Evolutionary conservation across 2,888 invertebrate genomes (phyloP), one percentile per base, ranked within the genome.

Genomic region (Acronicta alni): DNA sequence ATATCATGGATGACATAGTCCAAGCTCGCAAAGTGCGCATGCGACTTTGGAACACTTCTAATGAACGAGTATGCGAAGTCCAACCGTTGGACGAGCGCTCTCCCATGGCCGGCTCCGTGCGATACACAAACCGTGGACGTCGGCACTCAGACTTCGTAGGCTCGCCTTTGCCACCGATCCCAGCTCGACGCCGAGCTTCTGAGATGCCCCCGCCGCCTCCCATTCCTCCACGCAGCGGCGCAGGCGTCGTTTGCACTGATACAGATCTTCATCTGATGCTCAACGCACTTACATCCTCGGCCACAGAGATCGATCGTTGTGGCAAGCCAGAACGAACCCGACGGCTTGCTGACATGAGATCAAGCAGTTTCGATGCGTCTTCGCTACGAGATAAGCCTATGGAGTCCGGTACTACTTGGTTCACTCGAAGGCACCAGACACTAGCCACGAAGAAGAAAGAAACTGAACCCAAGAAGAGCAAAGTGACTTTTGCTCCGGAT

Each of bases 1-100:
- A 98, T 83, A 97, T 98, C 72, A 97, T 98, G 97, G 98, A 98
- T 79, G 97, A 98, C 82, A 98, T 98, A 65, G 97, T 97, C 14
- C 96, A 96, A 80, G 97, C 97, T 14, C 95, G 97, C 48, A 97
- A 97, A 94, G 95, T 97, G 0, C 96, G 97, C 62, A 96, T 98
- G 96, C 97, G 97, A 82, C 95, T 98, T 81, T 97, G 97, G 97
- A 97, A 97, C 67, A 97, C 97, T 1, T 96, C 97, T 61, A 97
- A 95, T 80, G 97, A 97, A 86, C 95, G 96, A 55, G 96, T 98
- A 12, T 97, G 97, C 84, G 98, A 98, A 86, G 97, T 98, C 20
- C 97, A 97, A 82, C 96, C 97, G 0, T 88, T 97, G 6, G 97
- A 97, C 75, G 97, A 97, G 70, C 95, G 95, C 64, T 93, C 95